Percentiles rank a stretch among this genome's conserved stretches.
phyloP scores from a whole-genome alignment of 2,888 invertebrate species.

The Tiliacea aurago region DNA sequence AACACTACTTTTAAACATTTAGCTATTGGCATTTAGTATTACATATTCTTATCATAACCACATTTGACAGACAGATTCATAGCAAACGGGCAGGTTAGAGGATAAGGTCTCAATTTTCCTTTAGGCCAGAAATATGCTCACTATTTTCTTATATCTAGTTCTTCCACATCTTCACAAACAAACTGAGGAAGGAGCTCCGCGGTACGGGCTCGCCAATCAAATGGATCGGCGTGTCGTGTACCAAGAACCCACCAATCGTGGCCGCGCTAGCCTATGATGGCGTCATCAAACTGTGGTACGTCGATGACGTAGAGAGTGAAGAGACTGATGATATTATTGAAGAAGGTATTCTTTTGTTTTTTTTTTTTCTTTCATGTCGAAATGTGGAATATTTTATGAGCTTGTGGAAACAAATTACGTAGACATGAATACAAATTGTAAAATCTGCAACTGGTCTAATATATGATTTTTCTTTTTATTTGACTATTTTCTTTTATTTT shows the following conservation, averaged over 20 bases:
- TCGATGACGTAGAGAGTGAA: constrained; percentile 82
- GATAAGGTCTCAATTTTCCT: background rate
- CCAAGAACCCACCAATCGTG: constrained; percentile 87
- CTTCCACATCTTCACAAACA: constrained; percentile 91
- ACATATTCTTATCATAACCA: background rate
- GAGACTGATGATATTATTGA: constrained; percentile 78
- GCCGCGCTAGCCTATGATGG: constrained; percentile 91
- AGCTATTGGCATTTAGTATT: background rate
- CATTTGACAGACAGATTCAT: background rate
- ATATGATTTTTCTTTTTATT: background rate
- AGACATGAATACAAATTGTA: background rate
- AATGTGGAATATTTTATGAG: background rate
- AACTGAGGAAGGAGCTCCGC: constrained; percentile 86
- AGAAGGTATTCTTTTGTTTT: constrained; percentile 76
- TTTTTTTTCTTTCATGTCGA: background rate
- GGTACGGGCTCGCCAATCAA: constrained; percentile 85
- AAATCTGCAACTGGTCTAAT: background rate
- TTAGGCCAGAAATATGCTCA: background rate
- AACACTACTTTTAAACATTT: background rate
- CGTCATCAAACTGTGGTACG: constrained; percentile 90
- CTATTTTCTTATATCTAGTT: constrained; percentile 76
- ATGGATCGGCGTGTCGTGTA: constrained; percentile 88
- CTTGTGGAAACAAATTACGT: background rate
- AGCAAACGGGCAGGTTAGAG: background rate
- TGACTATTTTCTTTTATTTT: background rate